Evolutionary conservation across 2,888 invertebrate species (phyloP).

Genomic region (Anarsia innoxiella): DNA sequence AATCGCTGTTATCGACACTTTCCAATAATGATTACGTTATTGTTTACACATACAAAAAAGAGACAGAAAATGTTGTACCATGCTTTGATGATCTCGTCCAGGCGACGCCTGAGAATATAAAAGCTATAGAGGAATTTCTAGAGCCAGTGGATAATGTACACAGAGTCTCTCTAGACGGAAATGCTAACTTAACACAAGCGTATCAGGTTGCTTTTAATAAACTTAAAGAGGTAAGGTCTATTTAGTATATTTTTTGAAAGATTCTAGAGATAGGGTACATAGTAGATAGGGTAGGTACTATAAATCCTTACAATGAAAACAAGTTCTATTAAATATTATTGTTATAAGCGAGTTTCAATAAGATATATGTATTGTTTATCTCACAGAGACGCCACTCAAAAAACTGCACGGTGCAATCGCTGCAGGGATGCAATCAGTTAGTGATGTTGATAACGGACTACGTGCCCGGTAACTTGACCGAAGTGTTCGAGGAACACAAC

Average conservation of each 20-base stretch:
- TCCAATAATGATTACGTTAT: conserved; percentile 99
- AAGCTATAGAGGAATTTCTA: conserved; percentile 82
- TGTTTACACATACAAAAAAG: conserved; percentile 87
- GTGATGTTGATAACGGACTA: conserved; percentile 98
- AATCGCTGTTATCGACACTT: conserved; percentile 92
- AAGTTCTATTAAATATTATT: no score
- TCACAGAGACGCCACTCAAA: conserved; percentile 35
- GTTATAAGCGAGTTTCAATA: not conserved
- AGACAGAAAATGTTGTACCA: conserved; percentile 82
- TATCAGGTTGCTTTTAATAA: conserved; percentile 89
- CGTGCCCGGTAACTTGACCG: conserved; percentile 89
- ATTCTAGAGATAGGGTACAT: no score
- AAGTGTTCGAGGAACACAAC: conserved; percentile 89
- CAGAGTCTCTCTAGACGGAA: conserved; percentile 80
- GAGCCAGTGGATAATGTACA: conserved; percentile 54
- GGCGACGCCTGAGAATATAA: conserved; percentile 90
- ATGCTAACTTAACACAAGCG: conserved; percentile 89
- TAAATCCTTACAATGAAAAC: no score
- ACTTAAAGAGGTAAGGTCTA: conserved; percentile 80
- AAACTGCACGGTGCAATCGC: conserved; percentile 48
- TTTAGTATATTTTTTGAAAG: no score
- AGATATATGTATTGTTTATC: not conserved
- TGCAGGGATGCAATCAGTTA: conserved; percentile 90
- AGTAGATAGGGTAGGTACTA: no score
- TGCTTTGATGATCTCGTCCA: conserved; percentile 93